Percentiles rank a stretch among this genome's conserved stretches.
Evolutionary conservation across 2,113 vertebrate genomes (phyloP).

Genomic region (Anhinga rufa): DNA sequence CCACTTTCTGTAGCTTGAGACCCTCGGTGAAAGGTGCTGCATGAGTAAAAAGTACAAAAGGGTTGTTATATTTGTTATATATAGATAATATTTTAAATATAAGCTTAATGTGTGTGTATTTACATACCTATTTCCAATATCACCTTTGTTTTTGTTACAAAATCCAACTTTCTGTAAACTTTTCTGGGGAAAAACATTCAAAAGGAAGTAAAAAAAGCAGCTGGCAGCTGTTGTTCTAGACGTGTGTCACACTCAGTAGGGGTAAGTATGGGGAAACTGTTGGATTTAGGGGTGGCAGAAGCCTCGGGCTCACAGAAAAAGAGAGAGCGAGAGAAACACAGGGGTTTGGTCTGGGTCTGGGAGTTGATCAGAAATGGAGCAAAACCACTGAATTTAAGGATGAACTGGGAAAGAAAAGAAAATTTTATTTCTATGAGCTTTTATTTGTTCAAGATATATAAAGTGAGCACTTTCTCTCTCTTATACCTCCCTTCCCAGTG

Average conservation of each 20-base stretch:
- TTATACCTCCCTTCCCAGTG: neutral
- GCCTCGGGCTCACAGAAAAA: neutral
- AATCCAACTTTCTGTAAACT: neutral
- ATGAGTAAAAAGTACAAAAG: neutral
- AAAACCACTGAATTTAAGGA: neutral
- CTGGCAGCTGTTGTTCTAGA: neutral
- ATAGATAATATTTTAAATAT: neutral
- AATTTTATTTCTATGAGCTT: neutral
- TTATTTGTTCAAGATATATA: neutral
- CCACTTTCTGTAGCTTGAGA: neutral
- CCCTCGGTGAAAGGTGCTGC: neutral
- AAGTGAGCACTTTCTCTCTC: neutral
- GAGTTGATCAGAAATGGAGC: neutral
- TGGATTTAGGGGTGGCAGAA: neutral
- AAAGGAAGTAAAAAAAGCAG: neutral
- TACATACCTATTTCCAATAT: neutral
- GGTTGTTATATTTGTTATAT: neutral
- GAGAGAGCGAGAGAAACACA: neutral
- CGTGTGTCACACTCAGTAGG: neutral
- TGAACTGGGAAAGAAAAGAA: neutral
- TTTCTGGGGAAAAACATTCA: neutral
- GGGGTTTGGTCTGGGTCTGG: rapidly evolving
- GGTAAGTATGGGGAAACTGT: neutral
- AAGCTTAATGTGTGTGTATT: neutral
- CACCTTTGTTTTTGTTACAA: neutral